These are phyloP conservation scores for Penaeus japonicus DNA, from an alignment of 1,140 invertebrate genomes.

Conservation along the genomic window DNA sequence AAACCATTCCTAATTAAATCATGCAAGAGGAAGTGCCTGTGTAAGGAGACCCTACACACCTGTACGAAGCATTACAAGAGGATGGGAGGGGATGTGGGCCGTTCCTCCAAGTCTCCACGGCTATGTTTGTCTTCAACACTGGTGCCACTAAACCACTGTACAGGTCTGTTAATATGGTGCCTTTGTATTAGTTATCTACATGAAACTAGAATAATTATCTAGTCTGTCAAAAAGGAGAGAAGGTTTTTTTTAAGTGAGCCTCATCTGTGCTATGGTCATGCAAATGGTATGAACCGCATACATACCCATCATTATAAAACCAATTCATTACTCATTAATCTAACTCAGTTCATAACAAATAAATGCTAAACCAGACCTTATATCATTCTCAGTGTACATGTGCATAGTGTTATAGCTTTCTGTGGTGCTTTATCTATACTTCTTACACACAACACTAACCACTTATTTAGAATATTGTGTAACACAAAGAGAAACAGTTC, in stretches of 20 bases:
- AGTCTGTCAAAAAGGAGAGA: conserved; percentile 67
- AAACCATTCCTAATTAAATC: background rate
- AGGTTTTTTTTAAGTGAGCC: conserved; percentile 52
- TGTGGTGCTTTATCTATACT: background rate
- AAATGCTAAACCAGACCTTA: background rate
- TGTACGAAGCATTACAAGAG: conserved; percentile 69
- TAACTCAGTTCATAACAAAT: background rate
- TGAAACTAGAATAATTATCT: conserved; percentile 62
- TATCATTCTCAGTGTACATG: too few relatives aligned
- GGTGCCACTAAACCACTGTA: conserved; percentile 84
- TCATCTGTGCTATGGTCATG: background rate
- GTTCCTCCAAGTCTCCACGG: conserved; percentile 89
- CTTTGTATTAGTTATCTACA: too few relatives aligned
- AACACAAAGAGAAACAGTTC: background rate
- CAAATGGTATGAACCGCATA: background rate
- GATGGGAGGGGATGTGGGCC: conserved; percentile 73
- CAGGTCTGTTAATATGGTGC: conserved; percentile 69
- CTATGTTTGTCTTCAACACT: conserved; percentile 73
- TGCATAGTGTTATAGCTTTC: too few relatives aligned
- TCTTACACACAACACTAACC: background rate
- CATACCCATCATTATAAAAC: background rate
- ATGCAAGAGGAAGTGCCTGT: background rate
- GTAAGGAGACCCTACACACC: conserved; percentile 50
- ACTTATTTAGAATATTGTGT: background rate
- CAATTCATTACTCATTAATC: background rate